These are phyloP conservation scores for Argyrosomus regius DNA, from an alignment of 2,797 vertebrate genomes.

Conservation along the genomic window DNA sequence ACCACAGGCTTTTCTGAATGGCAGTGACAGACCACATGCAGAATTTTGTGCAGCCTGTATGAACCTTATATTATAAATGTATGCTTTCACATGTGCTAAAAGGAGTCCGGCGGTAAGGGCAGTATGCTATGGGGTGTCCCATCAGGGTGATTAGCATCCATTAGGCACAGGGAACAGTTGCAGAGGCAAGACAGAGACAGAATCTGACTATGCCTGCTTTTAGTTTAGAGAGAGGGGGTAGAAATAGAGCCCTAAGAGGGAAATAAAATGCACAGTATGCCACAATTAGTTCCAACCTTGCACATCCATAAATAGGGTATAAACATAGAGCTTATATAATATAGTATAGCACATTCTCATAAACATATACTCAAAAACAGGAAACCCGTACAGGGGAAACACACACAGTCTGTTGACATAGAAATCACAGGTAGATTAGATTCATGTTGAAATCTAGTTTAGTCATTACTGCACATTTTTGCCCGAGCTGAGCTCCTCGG, in stretches of 20 bases:
- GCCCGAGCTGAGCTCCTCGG: slow-evolving; percentile 13
- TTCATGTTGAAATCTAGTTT: slow-evolving; percentile 45
- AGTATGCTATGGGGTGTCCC: slow-evolving; percentile 29
- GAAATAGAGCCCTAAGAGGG: slow-evolving; percentile 51
- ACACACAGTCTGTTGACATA: neutral
- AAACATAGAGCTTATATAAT: slow-evolving; percentile 5
- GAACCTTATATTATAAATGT: neutral
- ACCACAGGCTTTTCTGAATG: neutral
- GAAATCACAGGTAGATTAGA: slow-evolving; percentile 24
- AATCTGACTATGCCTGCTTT: slow-evolving; percentile 23
- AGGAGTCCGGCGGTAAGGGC: neutral
- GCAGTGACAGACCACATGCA: neutral
- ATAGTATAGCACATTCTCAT: neutral
- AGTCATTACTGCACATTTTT: slow-evolving; percentile 34
- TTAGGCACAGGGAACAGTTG: slow-evolving; percentile 28
- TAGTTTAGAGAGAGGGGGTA: slow-evolving; percentile 28
- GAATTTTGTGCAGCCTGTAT: neutral
- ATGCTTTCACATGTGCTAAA: neutral
- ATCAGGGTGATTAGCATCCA: slow-evolving; percentile 41
- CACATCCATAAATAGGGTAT: neutral
- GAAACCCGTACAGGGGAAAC: no score
- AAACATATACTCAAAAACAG: neutral
- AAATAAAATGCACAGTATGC: neutral
- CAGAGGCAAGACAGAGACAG: slow-evolving; percentile 25
- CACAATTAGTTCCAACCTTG: neutral